Conservation (phyloP, 53 echinoderm and acorn worm genomes). For the Actinopyga echinites region DNA sequence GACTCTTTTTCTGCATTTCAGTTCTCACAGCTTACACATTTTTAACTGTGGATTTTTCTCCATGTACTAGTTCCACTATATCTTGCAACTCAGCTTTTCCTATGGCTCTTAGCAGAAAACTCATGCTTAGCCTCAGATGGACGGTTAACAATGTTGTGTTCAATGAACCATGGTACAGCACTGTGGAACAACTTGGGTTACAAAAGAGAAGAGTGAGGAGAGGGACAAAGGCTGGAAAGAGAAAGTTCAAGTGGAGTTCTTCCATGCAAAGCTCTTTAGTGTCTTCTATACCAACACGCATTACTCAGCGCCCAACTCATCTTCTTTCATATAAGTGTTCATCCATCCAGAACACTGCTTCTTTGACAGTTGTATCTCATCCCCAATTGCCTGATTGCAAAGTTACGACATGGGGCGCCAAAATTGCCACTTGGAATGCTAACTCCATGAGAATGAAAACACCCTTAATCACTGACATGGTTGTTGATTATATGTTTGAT, state of each 20-base stretch:
- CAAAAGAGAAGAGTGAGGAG: neutral
- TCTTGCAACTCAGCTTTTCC: neutral
- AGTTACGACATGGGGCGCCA: too few species aligned
- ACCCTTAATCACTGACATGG: neutral
- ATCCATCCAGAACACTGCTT: too few species aligned
- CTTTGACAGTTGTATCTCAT: too few species aligned
- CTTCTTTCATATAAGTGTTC: too few species aligned
- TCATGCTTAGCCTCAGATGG: neutral
- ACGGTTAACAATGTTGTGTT: neutral
- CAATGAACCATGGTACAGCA: constrained; percentile 16
- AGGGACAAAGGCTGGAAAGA: neutral
- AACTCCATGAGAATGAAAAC: too few species aligned
- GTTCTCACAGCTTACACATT: neutral
- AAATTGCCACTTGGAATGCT: too few species aligned
- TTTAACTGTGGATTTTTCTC: neutral
- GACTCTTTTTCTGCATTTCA: neutral
- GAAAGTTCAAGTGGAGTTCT: neutral
- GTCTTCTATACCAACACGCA: too few species aligned
- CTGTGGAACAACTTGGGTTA: neutral
- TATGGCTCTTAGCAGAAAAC: neutral
- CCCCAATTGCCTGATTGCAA: too few species aligned
- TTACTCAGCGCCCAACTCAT: too few species aligned
- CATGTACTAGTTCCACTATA: neutral
- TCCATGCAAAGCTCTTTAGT: too few species aligned
- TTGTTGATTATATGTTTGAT: neutral